Percentiles rank a stretch among this genome's conserved stretches.
These are phyloP conservation scores for Tamandua tetradactyla DNA, from an alignment of 2,797 vertebrate genomes.

Conservation along the genomic window DNA sequence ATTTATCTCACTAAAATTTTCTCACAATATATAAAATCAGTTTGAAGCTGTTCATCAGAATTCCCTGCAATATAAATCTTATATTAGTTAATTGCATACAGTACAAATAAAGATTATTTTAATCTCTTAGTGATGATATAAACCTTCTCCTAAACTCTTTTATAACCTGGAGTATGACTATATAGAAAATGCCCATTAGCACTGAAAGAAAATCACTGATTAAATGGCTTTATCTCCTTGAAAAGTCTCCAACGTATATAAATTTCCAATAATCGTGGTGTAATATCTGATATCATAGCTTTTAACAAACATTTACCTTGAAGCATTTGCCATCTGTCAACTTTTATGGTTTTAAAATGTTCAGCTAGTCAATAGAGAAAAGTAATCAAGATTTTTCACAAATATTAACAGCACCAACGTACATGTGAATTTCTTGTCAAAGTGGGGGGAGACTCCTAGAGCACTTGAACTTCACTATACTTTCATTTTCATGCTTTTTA, in stretches of 20 bases:
- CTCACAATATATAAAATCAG: background rate
- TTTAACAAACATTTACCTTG: conserved; percentile 29
- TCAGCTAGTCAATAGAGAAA: background rate
- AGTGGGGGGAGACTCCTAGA: background rate
- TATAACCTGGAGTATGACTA: conserved; percentile 10
- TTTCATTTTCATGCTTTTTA: background rate
- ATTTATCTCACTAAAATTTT: background rate
- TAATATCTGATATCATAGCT: background rate
- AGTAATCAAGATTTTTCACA: background rate
- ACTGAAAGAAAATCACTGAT: background rate
- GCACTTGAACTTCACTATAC: background rate
- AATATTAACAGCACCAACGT: background rate
- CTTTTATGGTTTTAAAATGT: background rate
- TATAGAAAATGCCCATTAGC: background rate
- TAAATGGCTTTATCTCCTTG: background rate
- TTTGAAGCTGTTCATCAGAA: background rate
- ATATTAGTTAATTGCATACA: background rate
- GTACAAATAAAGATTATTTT: background rate
- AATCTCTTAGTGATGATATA: background rate
- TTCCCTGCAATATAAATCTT: background rate
- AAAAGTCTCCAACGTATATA: background rate
- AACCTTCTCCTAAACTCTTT: background rate
- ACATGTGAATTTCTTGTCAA: background rate
- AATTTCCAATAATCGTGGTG: background rate
- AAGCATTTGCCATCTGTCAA: background rate